Conservation (phyloP, 2,797 vertebrate genomes). For the Siniperca scherzeri region DNA sequence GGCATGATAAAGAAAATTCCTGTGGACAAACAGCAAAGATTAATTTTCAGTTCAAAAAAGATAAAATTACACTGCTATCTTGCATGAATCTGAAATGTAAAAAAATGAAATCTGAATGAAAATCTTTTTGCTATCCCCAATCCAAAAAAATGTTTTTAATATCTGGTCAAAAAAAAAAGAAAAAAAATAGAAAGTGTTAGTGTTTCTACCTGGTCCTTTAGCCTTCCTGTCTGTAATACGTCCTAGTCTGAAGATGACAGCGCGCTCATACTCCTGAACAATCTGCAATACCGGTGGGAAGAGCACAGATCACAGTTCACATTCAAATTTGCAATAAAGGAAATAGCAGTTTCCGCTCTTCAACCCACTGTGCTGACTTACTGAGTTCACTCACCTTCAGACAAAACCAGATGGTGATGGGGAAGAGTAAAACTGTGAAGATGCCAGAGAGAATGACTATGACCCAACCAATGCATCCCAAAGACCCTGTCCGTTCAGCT, state of each 20-base stretch:
- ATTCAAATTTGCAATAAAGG: not conserved
- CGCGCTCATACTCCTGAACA: constrained; percentile 88
- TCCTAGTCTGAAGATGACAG: constrained; percentile 88
- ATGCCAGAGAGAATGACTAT: constrained; percentile 86
- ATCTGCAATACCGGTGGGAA: constrained; percentile 72
- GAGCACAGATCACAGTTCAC: not conserved
- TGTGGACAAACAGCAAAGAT: constrained; percentile 44
- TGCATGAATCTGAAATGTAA: not conserved
- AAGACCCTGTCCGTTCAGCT: constrained; percentile 75
- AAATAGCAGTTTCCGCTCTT: not conserved
- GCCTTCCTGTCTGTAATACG: constrained; percentile 85
- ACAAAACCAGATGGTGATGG: constrained; percentile 90
- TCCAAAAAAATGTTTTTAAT: no score
- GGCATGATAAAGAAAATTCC: constrained; percentile 88
- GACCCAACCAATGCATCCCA: constrained; percentile 89
- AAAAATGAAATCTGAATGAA: no score
- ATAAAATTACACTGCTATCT: not conserved
- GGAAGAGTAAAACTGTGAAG: constrained; percentile 85
- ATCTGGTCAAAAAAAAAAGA: no score
- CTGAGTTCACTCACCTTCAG: constrained; percentile 86
- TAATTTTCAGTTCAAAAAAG: not conserved
- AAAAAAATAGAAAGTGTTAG: not conserved
- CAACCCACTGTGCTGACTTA: not conserved
- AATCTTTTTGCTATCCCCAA: no score
- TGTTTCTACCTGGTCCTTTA: constrained; percentile 85